Evolutionary conservation across 2,113 vertebrate genomes (phyloP).

Genomic region (Tragulus kanchil): DNA sequence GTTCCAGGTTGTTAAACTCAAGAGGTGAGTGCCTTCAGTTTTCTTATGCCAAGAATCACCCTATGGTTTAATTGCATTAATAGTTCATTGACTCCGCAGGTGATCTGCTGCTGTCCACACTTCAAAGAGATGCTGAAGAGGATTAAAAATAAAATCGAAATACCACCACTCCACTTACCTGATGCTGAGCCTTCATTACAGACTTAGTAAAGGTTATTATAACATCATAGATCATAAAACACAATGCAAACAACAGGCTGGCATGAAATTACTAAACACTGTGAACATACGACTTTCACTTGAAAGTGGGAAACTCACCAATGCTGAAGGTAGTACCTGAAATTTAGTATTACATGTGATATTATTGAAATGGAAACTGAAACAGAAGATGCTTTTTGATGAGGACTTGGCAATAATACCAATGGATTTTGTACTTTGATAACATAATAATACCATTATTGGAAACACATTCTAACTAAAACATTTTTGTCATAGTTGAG

Average conservation of each 20-base stretch:
- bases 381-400: slow-evolving; percentile 68
- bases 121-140: slow-evolving; percentile 33
- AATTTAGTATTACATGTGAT: slow-evolving; percentile 16
- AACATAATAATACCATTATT: slow-evolving; percentile 85
- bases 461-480: slow-evolving; percentile 86
- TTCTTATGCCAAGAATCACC: neutral
- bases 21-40: neutral
- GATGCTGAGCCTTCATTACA: neutral
- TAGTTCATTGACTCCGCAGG: neutral
- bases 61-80: neutral
- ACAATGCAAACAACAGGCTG: neutral
- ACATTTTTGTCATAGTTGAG: slow-evolving; percentile 84
- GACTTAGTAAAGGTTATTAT: neutral
- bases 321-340: neutral
- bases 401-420: slow-evolving; percentile 69
- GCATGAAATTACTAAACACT: neutral
- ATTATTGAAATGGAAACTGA: slow-evolving; percentile 51
- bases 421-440: slow-evolving; percentile 80
- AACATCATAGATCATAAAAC: neutral
- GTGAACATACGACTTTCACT: neutral
- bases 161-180: slow-evolving; percentile 56
- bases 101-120: neutral
- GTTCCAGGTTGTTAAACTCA: neutral
- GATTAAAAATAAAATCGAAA: neutral
- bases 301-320: slow-evolving; percentile 1